Base-by-base conservation (phyloP, 2,797 vertebrate genomes). In the Galago senegalensis region DNA sequence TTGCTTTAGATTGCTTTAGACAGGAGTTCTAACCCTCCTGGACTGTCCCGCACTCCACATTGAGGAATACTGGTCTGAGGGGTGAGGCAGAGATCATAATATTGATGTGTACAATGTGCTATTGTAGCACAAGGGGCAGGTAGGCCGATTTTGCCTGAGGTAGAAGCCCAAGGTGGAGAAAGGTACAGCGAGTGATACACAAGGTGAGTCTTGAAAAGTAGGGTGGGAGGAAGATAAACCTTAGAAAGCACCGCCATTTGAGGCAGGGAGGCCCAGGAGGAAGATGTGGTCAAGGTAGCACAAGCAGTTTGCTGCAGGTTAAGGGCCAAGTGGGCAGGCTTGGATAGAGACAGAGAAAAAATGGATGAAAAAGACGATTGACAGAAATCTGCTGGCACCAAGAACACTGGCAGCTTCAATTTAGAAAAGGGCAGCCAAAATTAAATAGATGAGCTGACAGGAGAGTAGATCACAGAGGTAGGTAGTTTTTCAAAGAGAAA, bases 401-500 rank as follows among this genome's bases (percentile, higher is more conserved):
- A 96, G 80, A 96, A 88, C 81, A 96, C 16, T 69, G 86, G 70
- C 46, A 91, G 72, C 83, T 98, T 96, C 89, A 70, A 83, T 94
- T 94, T 89, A 89, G 84, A 90, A 93, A 97, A 96, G 81, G 81
- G 58, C 81, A 92, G 84, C 43, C 93, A 93, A 96, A 94, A 95
- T 95, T 93, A 96, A 98, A 97, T 60, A 90, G 77, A 95, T 81
- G 81, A 93, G 93, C 67, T 88, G 81, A 91, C 31, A 25, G 92
- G 73, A 86, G 21, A 93, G 43, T 49, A 88, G 91, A 83, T 83
- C 93, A 94, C 93, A 96, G 81, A 92, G 53, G 93, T 80, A 73
- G 72, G 94, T 18, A 60, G 95, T 69, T 94, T 89, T 97, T 98
- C 94, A 92, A 97, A 94, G 89, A 94, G 69, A 96, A 96, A 82